A percentile compares a stretch with the other conserved stretches of the same genome.
These are phyloP conservation scores for mouse (Mus musculus) DNA, from an alignment of 2,113 vertebrate genomes.

Conservation along the genomic window DNA sequence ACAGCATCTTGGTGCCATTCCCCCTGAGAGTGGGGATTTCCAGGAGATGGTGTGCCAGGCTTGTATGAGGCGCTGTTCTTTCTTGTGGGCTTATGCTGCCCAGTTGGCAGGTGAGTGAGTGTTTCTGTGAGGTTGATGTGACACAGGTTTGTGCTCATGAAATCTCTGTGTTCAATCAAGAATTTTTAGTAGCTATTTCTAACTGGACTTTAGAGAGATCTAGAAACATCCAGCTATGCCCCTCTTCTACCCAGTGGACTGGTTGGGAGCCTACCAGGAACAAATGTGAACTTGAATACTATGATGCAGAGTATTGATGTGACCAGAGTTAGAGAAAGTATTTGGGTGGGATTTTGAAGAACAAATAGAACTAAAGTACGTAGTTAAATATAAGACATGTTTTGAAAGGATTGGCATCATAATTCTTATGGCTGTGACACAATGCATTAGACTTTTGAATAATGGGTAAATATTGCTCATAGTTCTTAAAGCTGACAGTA, in stretches of 20 bases:
- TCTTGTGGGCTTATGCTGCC: slow-evolving; percentile 93
- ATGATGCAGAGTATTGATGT: not conserved
- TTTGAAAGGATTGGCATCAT: not conserved
- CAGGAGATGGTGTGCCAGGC: slow-evolving; percentile 96
- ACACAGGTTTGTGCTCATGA: not conserved
- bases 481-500: not conserved
- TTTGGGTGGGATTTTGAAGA: slow-evolving; percentile 30
- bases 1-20: slow-evolving; percentile 92
- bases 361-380: slow-evolving; percentile 1
- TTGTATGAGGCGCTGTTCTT: slow-evolving; percentile 94
- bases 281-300: not conserved
- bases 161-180: not conserved
- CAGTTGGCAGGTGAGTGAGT: slow-evolving; percentile 90
- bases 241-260: not conserved
- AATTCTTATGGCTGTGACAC: not conserved
- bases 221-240: not conserved
- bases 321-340: slow-evolving; percentile 23
- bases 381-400: not conserved
- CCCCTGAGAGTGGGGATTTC: slow-evolving; percentile 92
- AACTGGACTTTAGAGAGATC: not conserved
- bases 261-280: not conserved
- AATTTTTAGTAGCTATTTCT: slow-evolving; percentile 19
- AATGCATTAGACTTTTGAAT: not conserved
- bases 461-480: not conserved
- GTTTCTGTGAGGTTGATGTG: not conserved